A percentile compares a stretch with the other conserved stretches of the same genome.
Evolutionary conservation across 2,888 invertebrate species (phyloP).

Genomic region (Ceramica pisi): DNA sequence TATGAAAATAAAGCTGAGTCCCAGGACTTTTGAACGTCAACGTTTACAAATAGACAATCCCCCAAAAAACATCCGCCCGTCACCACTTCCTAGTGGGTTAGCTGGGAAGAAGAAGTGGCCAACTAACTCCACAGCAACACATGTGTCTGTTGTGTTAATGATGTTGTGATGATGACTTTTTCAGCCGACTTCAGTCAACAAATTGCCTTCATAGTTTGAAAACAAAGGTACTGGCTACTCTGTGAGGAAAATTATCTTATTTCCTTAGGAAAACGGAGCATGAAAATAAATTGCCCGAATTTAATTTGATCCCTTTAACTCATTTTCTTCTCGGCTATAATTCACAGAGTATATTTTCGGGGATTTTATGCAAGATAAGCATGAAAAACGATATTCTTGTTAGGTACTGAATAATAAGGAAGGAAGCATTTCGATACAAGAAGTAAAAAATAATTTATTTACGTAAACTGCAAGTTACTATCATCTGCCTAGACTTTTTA

Average conservation of each 20-base stretch:
- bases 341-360: slow-evolving; percentile 20
- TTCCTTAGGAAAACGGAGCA: slow-evolving; percentile 22
- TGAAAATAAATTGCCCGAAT: slow-evolving; percentile 43
- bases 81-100: too few species aligned
- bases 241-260: slow-evolving; percentile 26
- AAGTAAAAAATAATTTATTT: not conserved
- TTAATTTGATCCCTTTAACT: slow-evolving; percentile 45
- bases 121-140: too few species aligned
- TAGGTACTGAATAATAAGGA: not conserved
- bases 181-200: not conserved
- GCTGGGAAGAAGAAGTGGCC: too few species aligned
- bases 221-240: not conserved
- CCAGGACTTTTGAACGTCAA: too few species aligned
- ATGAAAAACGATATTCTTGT: slow-evolving; percentile 5
- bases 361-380: slow-evolving; percentile 15
- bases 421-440: not conserved
- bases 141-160: too few species aligned
- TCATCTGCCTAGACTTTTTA: too few species aligned
- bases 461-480: too few species aligned
- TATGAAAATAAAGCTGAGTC: too few species aligned
- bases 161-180: too few species aligned
- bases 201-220: not conserved
- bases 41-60: too few species aligned
- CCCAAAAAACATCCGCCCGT: too few species aligned
- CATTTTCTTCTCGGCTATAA: slow-evolving; percentile 25